Conservation (phyloP, 2,113 vertebrate genomes). For the Athene noctua region DNA sequence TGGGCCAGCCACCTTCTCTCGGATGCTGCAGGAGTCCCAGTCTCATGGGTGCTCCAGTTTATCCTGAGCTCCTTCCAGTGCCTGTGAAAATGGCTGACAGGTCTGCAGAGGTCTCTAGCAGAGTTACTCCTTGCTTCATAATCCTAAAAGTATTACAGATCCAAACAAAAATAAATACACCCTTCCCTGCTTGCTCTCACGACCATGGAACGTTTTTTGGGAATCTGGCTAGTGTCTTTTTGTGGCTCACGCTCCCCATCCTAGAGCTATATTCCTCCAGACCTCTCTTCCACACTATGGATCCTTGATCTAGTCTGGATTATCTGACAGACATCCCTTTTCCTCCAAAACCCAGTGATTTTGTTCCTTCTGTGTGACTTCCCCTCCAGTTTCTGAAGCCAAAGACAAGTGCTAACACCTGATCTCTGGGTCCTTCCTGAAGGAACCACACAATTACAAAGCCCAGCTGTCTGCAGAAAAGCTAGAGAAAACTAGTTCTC, state of each 20-base stretch:
- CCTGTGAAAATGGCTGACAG: background rate
- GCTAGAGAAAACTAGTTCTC: background rate
- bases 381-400: background rate
- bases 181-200: background rate
- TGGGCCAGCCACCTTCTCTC: background rate
- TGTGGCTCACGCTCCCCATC: background rate
- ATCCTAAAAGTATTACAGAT: background rate
- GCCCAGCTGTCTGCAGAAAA: background rate
- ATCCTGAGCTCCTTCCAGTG: background rate
- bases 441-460: background rate
- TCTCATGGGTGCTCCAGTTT: background rate
- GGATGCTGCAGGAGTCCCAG: background rate
- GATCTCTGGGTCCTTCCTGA: background rate
- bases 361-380: background rate
- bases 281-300: background rate
- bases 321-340: background rate
- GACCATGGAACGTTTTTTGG: background rate
- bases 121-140: background rate
- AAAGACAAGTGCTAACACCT: background rate
- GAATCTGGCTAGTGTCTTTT: background rate
- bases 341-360: background rate
- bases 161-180: background rate
- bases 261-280: background rate
- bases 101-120: background rate
- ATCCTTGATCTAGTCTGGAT: background rate